A percentile compares a stretch with the other conserved stretches of the same genome.
phyloP scores from a whole-genome alignment of 2,888 invertebrate genomes.

The Thecophora atra region DNA sequence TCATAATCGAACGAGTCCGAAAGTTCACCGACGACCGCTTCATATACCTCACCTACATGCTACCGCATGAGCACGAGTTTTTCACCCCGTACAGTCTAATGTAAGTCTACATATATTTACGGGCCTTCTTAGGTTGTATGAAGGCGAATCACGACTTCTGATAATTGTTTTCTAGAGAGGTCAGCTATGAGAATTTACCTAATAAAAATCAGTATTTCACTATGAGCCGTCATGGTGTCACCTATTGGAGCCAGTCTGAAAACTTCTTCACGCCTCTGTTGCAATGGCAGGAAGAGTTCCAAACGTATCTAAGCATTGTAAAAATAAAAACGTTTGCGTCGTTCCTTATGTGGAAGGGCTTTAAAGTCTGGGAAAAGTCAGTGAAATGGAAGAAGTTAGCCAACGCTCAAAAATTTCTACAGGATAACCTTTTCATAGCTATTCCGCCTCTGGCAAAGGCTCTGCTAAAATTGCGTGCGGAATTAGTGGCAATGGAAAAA shows the following conservation, averaged over 20 bases:
- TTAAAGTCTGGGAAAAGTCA: conserved; percentile 81
- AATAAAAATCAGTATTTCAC: conserved; percentile 80
- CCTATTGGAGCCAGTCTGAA: conserved; percentile 77
- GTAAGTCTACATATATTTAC: conserved; percentile 66
- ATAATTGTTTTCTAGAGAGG: conserved; percentile 70
- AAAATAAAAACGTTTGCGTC: conserved; percentile 76
- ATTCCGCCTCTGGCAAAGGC: conserved; percentile 78
- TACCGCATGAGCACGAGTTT: conserved; percentile 76
- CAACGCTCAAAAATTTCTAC: conserved; percentile 70
- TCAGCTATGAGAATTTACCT: conserved; percentile 74
- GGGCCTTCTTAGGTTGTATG: neutral
- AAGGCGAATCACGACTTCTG: neutral
- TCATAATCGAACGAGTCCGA: conserved; percentile 67
- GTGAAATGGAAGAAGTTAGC: conserved; percentile 76
- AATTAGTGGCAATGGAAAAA: conserved; percentile 73
- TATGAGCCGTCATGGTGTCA: conserved; percentile 83
- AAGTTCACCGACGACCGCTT: conserved; percentile 71
- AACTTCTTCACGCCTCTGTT: conserved; percentile 81
- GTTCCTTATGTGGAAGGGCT: conserved; percentile 81
- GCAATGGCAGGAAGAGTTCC: conserved; percentile 85
- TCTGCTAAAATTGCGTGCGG: conserved; percentile 75
- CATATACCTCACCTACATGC: conserved; percentile 80
- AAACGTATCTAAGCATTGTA: conserved; percentile 80
- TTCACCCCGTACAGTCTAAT: conserved; percentile 80
- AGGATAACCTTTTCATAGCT: conserved; percentile 77